Evolutionary conservation across 2,113 vertebrate species (phyloP).

Genomic region (Sigmodon hispidus): DNA sequence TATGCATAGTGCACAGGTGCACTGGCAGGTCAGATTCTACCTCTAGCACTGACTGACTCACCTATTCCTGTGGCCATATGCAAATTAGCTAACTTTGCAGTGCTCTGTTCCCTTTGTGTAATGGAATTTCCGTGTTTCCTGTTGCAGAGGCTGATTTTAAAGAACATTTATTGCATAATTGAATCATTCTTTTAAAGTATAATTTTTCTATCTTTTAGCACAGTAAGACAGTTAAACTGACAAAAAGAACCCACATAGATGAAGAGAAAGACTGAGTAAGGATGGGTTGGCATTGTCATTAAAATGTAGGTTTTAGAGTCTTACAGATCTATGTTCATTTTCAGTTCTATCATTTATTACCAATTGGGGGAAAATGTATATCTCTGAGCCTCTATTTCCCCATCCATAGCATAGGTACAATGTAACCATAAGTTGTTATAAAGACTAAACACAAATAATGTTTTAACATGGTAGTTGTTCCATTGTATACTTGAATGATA

Average conservation of each 20-base stretch:
- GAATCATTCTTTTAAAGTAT: slow-evolving; percentile 13
- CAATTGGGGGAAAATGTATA: background rate
- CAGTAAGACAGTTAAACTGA: background rate
- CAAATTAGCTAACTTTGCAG: slow-evolving; percentile 35
- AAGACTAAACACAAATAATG: slow-evolving; percentile 39
- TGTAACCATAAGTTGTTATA: slow-evolving; percentile 1
- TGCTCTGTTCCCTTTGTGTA: background rate
- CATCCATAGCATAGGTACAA: background rate
- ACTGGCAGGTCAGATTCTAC: slow-evolving; percentile 9
- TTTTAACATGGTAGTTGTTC: background rate
- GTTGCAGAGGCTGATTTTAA: background rate
- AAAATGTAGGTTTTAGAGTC: background rate
- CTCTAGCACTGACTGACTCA: slow-evolving; percentile 39
- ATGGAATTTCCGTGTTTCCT: background rate
- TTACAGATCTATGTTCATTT: background rate
- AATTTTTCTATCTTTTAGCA: slow-evolving; percentile 18
- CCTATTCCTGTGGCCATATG: background rate
- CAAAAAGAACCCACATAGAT: background rate
- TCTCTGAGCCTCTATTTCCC: slow-evolving; percentile 19
- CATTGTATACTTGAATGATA: background rate
- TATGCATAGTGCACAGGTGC: background rate
- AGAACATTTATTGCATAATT: background rate
- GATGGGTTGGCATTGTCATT: background rate
- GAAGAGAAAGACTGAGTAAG: background rate
- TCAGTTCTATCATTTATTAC: slow-evolving; percentile 11